phyloP scores from a whole-genome alignment of 2,113 vertebrate genomes.

The Myrmecophaga tridactyla region DNA sequence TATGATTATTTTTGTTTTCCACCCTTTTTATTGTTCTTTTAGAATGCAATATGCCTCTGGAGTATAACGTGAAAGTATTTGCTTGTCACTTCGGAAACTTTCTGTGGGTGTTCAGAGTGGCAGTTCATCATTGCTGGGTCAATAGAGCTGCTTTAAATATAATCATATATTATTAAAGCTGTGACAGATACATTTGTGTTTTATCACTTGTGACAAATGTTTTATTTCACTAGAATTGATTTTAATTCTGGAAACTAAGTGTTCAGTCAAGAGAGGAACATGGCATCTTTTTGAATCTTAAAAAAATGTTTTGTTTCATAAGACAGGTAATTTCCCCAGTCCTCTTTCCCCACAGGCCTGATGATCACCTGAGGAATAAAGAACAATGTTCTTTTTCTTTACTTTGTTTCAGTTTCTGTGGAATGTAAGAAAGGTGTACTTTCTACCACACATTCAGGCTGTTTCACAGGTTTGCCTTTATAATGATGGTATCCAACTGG shows the following conservation, averaged over 20 bases:
- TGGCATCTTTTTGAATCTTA: not conserved
- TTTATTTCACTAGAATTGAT: slow-evolving; percentile 28
- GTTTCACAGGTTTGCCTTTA: not conserved
- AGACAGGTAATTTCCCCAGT: not conserved
- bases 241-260: slow-evolving; percentile 55
- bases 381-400: not conserved
- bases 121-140: not conserved
- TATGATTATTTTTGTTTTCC: not conserved
- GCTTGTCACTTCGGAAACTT: slow-evolving; percentile 20
- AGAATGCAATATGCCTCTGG: not conserved
- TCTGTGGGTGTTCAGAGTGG: not conserved
- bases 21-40: not conserved
- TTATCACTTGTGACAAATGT: slow-evolving; percentile 34
- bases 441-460: not conserved
- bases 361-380: not conserved
- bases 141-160: not conserved
- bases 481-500: not conserved
- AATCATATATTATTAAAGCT: not conserved
- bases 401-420: not conserved
- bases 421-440: not conserved
- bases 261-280: not conserved
- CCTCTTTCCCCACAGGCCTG: not conserved
- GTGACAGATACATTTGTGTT: slow-evolving; percentile 14
- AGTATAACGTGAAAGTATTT: not conserved
- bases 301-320: not conserved